Evolutionary conservation across 2,113 vertebrate genomes (phyloP).

Genomic region (Trochalopteron elliotii): DNA sequence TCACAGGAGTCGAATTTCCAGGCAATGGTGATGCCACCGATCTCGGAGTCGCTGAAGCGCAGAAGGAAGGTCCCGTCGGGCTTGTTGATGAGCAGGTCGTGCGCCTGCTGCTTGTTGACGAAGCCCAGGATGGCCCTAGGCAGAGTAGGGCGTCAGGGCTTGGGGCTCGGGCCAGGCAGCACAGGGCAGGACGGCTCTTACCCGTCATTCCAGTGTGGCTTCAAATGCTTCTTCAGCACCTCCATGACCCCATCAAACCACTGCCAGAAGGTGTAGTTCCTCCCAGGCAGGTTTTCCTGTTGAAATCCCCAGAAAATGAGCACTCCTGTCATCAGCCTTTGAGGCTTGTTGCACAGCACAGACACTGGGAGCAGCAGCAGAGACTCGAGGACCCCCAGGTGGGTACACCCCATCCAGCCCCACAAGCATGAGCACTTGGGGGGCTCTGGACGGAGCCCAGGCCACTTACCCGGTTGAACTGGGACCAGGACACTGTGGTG

Average conservation of each 20-base stretch:
- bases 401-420: neutral
- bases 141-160: neutral
- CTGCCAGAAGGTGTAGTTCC: slow-evolving; percentile 99
- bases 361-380: fast-evolving
- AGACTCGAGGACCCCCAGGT: neutral
- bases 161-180: neutral
- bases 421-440: fast-evolving
- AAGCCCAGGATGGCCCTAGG: slow-evolving; percentile 94
- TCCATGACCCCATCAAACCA: slow-evolving; percentile 99
- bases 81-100: slow-evolving; percentile 97
- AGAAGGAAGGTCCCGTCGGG: slow-evolving; percentile 96
- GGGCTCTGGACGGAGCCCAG: neutral
- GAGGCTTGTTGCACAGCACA: neutral
- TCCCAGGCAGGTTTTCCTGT: slow-evolving; percentile 92
- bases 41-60: slow-evolving; percentile 96
- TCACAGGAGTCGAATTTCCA: slow-evolving; percentile 86
- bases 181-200: slow-evolving; percentile 62
- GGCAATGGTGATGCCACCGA: slow-evolving; percentile 96
- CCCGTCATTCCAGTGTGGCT: slow-evolving; percentile 97
- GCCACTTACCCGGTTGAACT: slow-evolving; percentile 89
- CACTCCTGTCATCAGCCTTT: neutral
- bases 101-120: slow-evolving; percentile 97
- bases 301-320: neutral
- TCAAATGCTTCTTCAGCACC: slow-evolving; percentile 93
- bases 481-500: slow-evolving; percentile 96